Base-by-base conservation (phyloP, 1,140 invertebrate genomes). In the Magallana angulata region DNA sequence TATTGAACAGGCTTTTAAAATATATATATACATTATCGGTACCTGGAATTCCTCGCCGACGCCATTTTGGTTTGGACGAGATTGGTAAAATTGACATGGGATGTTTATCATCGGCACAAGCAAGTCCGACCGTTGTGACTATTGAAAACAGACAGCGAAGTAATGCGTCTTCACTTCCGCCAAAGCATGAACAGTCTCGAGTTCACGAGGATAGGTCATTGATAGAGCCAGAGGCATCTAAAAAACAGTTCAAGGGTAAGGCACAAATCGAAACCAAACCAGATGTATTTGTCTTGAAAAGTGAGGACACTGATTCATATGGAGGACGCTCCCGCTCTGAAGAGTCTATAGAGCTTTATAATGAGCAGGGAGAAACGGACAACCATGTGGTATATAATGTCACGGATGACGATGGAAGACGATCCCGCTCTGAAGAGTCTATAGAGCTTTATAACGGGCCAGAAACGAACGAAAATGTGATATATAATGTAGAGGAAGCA, bases 261-360 rank as follows among this genome's bases (percentile, higher is more conserved):
- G 18, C 68, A 24, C 18, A 71, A 30, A 71, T 30, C 12, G 68
- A 9, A 6, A 71, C n/a, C 36, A 71, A 71, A 71, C 5, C n/a
- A 30, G 68, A 71, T 18, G 68, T 71, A 24, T 71, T 71, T 71
- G 68, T 71, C 18, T 71, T 71, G 18, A 18, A 71, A 71, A 36
- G 18, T 4, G 18, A 30, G 68, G 8, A 71, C 7, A 18, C 24
- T 24, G 24, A 48, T 48, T 2, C 2, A 48, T 2, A 48, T 48
- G 2, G 36, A 2, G 5, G 36, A 48, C 36, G 36, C 36, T 48
- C 36, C 36, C 36, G 36, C 36, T 48, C 36, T 48, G 36, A 48
- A 48, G 36, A 48, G 36, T 18, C 64, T 11, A 30, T 30, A 30
- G 24, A 11, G 4, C 68, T 76, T 30, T 8, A 36, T 30, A 30